A percentile compares a stretch with the other conserved stretches of the same genome.
phyloP scores from a whole-genome alignment of 2,888 invertebrate species.

The Poecilus cupreus region DNA sequence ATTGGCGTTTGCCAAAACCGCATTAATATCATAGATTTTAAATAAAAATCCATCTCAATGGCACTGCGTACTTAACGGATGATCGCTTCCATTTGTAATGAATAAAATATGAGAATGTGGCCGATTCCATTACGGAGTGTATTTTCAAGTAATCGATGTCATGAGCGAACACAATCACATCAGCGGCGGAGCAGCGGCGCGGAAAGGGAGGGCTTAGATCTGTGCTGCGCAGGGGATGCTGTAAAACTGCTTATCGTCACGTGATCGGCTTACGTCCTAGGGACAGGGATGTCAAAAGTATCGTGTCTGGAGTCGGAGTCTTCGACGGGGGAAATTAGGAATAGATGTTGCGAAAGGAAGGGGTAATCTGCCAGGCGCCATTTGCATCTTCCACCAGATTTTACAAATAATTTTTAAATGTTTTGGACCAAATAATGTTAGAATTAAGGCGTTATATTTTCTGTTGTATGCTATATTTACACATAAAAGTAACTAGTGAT shows the following conservation, averaged over 20 bases:
- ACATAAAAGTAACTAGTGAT: no score
- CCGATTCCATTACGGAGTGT: slow-evolving; percentile 56
- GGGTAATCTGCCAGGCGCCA: neutral
- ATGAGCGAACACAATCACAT: slow-evolving; percentile 55
- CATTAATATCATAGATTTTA: slow-evolving; percentile 2
- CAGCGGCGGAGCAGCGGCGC: slow-evolving; percentile 7
- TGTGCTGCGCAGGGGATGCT: slow-evolving; percentile 8
- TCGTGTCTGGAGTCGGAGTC: neutral
- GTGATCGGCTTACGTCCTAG: slow-evolving; percentile 52
- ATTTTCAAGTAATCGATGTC: slow-evolving; percentile 57
- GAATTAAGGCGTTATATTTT: no score
- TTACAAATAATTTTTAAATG: no score
- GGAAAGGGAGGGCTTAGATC: neutral
- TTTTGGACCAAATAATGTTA: no score
- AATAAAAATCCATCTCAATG: neutral
- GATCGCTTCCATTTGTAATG: slow-evolving; percentile 55
- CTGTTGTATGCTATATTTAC: no score
- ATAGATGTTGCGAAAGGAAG: neutral
- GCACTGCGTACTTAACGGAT: slow-evolving; percentile 39
- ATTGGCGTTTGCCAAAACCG: no score
- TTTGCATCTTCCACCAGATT: no score
- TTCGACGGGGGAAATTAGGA: slow-evolving; percentile 10
- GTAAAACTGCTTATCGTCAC: slow-evolving; percentile 53
- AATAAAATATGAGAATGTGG: slow-evolving; percentile 57
- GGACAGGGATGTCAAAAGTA: slow-evolving; percentile 36